A percentile compares a stretch with the other conserved stretches of the same genome.
Evolutionary conservation across 2,113 vertebrate genomes (phyloP).

Genomic region (Seriola rivoliana): DNA sequence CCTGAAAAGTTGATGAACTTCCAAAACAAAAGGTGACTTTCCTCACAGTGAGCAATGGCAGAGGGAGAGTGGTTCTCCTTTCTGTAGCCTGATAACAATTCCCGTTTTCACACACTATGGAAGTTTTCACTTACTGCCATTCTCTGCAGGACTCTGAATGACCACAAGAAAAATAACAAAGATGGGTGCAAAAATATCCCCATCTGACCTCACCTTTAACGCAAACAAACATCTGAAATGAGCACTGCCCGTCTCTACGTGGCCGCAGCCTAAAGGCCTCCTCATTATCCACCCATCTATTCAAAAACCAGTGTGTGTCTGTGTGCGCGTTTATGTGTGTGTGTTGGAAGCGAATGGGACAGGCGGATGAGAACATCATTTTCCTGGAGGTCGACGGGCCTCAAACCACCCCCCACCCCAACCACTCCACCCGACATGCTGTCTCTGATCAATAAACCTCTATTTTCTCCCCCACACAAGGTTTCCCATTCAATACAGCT

Average conservation of each 20-base stretch:
- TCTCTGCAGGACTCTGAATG: slow-evolving; percentile 22
- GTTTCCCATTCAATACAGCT: slow-evolving; percentile 85
- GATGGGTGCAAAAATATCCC: slow-evolving; percentile 59
- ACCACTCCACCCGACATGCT: slow-evolving; percentile 67
- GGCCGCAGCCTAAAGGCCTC: slow-evolving; percentile 52
- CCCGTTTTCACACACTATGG: slow-evolving; percentile 10
- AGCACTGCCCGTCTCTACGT: slow-evolving; percentile 28
- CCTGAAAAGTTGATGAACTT: slow-evolving; percentile 8
- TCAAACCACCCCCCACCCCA: slow-evolving; percentile 43
- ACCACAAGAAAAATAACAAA: slow-evolving; percentile 68
- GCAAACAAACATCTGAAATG: slow-evolving; percentile 65
- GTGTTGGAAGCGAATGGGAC: not conserved
- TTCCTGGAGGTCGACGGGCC: slow-evolving; percentile 80
- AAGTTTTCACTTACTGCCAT: slow-evolving; percentile 45
- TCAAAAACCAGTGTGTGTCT: slow-evolving; percentile 17
- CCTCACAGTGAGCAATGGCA: not conserved
- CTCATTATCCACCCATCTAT: slow-evolving; percentile 65
- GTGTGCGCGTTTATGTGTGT: not conserved
- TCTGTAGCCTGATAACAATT: slow-evolving; percentile 24
- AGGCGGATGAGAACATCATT: slow-evolving; percentile 75
- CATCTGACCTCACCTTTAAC: slow-evolving; percentile 68
- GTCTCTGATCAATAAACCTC: slow-evolving; percentile 86
- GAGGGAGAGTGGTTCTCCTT: not conserved
- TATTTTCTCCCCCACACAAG: slow-evolving; percentile 86
- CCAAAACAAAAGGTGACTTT: slow-evolving; percentile 10